Evolutionary conservation across 2,888 invertebrate species (phyloP).

Genomic region (Neocrepidodera transversa): DNA sequence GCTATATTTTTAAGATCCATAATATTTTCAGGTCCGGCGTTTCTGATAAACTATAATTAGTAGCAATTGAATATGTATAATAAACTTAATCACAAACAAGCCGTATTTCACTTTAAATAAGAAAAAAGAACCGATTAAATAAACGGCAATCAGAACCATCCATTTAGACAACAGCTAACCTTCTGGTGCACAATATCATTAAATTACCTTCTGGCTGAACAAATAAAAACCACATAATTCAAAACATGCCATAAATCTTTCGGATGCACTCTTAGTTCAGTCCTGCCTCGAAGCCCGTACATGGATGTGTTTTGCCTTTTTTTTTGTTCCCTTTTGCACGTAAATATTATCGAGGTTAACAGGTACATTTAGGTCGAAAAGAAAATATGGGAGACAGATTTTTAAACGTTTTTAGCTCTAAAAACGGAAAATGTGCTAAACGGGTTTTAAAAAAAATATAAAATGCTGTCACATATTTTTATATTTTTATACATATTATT

Average conservation of each 20-base stretch:
- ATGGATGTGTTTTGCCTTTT: neutral
- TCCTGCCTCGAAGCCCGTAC: neutral
- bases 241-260: constrained; percentile 30
- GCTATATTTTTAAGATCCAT: no score
- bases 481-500: no score
- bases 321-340: neutral
- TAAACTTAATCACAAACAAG: no score
- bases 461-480: no score
- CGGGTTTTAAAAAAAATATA: no score
- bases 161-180: constrained; percentile 14
- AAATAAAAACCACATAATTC: constrained; percentile 29
- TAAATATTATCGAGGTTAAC: constrained; percentile 14
- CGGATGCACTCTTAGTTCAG: constrained; percentile 25
- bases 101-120: no score
- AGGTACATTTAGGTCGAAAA: neutral
- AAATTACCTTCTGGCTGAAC: constrained; percentile 16
- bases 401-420: no score
- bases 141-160: neutral
- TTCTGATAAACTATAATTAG: no score
- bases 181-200: constrained; percentile 17
- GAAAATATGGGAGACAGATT: no score
- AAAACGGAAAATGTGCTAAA: no score
- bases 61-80: no score
- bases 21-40: no score
- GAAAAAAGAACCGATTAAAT: neutral